These are phyloP conservation scores for Murina feae DNA, from an alignment of 2,113 vertebrate genomes.

Conservation along the genomic window DNA sequence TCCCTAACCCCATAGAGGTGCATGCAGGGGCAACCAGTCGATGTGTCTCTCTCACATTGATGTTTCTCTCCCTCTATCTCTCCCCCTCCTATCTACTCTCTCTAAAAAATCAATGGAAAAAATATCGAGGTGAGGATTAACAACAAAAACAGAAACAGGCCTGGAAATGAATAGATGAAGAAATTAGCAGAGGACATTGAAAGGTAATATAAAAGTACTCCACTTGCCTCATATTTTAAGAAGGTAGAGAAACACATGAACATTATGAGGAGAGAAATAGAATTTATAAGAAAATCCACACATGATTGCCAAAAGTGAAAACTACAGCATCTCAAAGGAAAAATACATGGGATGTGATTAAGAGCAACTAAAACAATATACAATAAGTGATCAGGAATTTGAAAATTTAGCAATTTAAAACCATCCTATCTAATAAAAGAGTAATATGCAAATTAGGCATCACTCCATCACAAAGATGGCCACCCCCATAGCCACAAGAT, in stretches of 20 bases:
- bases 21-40: no score
- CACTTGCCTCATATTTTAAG: not conserved
- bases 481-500: no score
- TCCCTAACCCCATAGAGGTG: no score
- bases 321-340: not conserved
- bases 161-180: slow-evolving; percentile 1
- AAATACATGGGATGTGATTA: not conserved
- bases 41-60: no score
- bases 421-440: no score
- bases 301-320: not conserved
- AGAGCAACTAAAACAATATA: not conserved
- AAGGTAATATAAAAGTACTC: not conserved
- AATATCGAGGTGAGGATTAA: no score
- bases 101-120: no score
- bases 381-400: not conserved
- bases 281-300: not conserved
- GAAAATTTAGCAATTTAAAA: not conserved
- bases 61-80: no score
- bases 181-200: not conserved
- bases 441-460: no score
- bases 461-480: no score
- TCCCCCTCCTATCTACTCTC: no score
- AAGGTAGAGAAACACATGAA: not conserved
- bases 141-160: not conserved
- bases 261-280: not conserved